These are phyloP conservation scores for Eristalis pertinax DNA, from an alignment of 2,888 invertebrate genomes.

Conservation along the genomic window DNA sequence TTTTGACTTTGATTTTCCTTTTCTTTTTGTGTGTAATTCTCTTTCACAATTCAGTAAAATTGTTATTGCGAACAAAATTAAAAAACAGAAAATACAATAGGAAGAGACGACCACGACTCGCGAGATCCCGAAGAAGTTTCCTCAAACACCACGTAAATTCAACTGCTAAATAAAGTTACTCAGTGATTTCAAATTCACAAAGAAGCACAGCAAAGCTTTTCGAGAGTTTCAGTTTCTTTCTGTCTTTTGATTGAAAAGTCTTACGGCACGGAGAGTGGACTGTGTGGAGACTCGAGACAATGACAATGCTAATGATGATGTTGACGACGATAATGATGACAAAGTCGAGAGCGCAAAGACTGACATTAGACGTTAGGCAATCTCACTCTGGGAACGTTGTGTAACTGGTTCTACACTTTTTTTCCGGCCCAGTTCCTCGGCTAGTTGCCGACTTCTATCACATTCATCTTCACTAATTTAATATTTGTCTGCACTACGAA, in stretches of 20 bases:
- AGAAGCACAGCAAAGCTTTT: constrained; percentile 47
- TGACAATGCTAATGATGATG: neutral
- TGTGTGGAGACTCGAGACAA: neutral
- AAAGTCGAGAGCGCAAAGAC: neutral
- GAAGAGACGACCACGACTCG: constrained; percentile 1
- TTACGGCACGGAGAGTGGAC: neutral
- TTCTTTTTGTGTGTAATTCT: constrained; percentile 9
- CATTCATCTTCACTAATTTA: constrained; percentile 46
- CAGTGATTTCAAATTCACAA: constrained; percentile 66
- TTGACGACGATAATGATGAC: neutral
- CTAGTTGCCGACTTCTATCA: constrained; percentile 4
- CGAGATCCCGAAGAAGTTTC: constrained; percentile 46
- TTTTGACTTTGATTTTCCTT: constrained; percentile 2
- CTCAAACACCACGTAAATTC: constrained; percentile 56
- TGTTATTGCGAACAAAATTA: constrained; percentile 58
- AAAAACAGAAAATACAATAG: constrained; percentile 13
- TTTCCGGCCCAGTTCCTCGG: constrained; percentile 6
- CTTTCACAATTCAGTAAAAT: constrained; percentile 39
- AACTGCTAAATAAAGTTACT: constrained; percentile 69
- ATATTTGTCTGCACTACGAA: constrained; percentile 38
- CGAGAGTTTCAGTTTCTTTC: constrained; percentile 35
- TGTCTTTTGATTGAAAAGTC: constrained; percentile 38
- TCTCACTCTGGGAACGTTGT: constrained; percentile 39
- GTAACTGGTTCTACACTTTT: constrained; percentile 50
- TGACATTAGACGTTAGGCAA: constrained; percentile 9